A percentile compares a stretch with the other conserved stretches of the same genome.
phyloP scores from a whole-genome alignment of 2,888 invertebrate genomes.

The Synanthedon myopaeformis region DNA sequence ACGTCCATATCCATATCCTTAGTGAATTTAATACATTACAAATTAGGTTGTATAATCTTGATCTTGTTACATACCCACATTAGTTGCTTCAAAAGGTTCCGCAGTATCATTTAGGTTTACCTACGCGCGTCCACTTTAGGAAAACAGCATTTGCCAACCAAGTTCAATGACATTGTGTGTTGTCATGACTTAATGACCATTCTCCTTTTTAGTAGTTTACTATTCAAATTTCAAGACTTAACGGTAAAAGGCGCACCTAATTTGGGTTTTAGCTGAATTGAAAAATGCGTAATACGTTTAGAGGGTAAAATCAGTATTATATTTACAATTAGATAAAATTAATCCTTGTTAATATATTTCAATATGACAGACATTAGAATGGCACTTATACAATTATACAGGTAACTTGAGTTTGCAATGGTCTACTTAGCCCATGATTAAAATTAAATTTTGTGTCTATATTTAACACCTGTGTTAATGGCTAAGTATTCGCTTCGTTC shows the following conservation, averaged over 20 bases:
- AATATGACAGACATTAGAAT: not conserved
- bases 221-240: slow-evolving; percentile 8
- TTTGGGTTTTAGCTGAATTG: no score
- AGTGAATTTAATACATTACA: slow-evolving; percentile 1
- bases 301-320: not conserved
- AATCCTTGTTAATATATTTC: not conserved
- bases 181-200: slow-evolving; percentile 12
- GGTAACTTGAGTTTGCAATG: not conserved
- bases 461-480: slow-evolving; percentile 21
- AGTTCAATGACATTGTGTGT: slow-evolving; percentile 30
- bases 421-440: not conserved
- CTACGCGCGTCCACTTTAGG: slow-evolving; percentile 2
- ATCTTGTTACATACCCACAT: slow-evolving; percentile 15
- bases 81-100: slow-evolving; percentile 5
- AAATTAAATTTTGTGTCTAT: not conserved
- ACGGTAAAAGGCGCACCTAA: slow-evolving; percentile 9
- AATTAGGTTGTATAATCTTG: slow-evolving; percentile 12
- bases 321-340: not conserved
- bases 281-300: not conserved
- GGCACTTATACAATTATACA: not conserved
- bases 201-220: slow-evolving; percentile 4
- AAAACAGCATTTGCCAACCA: slow-evolving; percentile 3
- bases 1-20: slow-evolving; percentile 1
- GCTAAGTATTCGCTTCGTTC: slow-evolving; percentile 63
- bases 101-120: not conserved